These are phyloP conservation scores for Hypomecis atomaria DNA, from an alignment of 2,888 invertebrate species.

Conservation along the genomic window DNA sequence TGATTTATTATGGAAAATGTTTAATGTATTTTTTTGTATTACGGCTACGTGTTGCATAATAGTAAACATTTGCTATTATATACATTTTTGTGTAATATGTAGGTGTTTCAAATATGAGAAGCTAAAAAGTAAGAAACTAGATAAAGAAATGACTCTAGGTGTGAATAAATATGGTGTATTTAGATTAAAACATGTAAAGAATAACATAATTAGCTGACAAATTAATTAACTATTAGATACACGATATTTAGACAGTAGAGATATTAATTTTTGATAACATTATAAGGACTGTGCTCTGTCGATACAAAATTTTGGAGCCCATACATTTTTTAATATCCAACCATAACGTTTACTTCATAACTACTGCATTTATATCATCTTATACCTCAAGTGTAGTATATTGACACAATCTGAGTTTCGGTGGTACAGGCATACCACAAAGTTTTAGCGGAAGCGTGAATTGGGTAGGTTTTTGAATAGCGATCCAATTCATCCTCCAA, in stretches of 20 bases:
- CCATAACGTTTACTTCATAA: no score
- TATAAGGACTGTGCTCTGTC: slow-evolving; percentile 64
- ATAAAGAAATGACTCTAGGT: slow-evolving; percentile 74
- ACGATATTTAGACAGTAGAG: slow-evolving; percentile 77
- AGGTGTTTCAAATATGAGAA: slow-evolving; percentile 73
- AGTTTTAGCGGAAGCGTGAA: no score
- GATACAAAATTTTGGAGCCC: slow-evolving; percentile 17
- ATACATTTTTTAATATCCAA: not conserved
- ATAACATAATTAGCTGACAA: slow-evolving; percentile 73
- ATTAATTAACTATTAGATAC: slow-evolving; percentile 72
- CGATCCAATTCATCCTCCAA: no score
- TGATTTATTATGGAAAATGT: slow-evolving; percentile 73
- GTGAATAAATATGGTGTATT: slow-evolving; percentile 78
- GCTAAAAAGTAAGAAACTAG: slow-evolving; percentile 78
- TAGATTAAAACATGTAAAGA: slow-evolving; percentile 75
- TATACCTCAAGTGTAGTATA: no score
- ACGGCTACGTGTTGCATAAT: slow-evolving; percentile 82
- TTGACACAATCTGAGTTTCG: no score
- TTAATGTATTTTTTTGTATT: slow-evolving; percentile 67
- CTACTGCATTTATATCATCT: no score
- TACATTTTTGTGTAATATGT: slow-evolving; percentile 74
- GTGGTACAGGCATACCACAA: no score
- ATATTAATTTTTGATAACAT: slow-evolving; percentile 51
- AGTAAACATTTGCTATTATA: slow-evolving; percentile 73
- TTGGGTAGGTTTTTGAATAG: no score